Percentiles rank a stretch among this genome's conserved stretches.
phyloP scores from a whole-genome alignment of 2,797 vertebrate species.

The Megaceryle alcyon region DNA sequence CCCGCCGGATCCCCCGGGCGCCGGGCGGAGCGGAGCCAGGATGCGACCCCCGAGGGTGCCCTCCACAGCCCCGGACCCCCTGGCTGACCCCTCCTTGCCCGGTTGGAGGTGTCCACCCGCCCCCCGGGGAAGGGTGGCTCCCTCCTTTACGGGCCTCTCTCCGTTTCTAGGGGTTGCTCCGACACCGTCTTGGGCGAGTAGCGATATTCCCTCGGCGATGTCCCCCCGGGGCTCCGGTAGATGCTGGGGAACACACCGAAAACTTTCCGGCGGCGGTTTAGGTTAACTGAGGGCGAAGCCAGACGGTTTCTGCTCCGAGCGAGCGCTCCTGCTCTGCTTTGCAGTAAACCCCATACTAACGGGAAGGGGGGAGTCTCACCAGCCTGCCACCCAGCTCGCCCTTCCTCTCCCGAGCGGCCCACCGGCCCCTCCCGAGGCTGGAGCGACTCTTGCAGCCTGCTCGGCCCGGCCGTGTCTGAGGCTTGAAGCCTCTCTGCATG shows the following conservation, averaged over 20 bases:
- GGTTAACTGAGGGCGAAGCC: neutral
- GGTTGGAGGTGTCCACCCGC: neutral
- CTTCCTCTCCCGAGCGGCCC: neutral
- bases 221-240: no score
- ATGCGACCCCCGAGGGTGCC: neutral
- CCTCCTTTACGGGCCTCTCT: neutral
- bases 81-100: neutral
- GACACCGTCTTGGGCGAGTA: neutral
- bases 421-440: neutral
- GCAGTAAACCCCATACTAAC: neutral
- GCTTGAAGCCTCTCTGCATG: neutral
- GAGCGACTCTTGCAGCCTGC: neutral
- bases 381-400: neutral
- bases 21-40: neutral
- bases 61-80: neutral
- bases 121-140: neutral
- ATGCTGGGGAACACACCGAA: neutral
- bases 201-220: neutral
- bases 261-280: neutral
- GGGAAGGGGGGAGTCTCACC: neutral
- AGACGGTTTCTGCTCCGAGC: neutral
- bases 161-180: neutral
- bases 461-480: neutral
- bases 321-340: neutral
- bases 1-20: neutral